Percentiles rank a stretch among this genome's conserved stretches.
Evolutionary conservation across 2,888 invertebrate species (phyloP).

Genomic region (Chironomus riparius): DNA sequence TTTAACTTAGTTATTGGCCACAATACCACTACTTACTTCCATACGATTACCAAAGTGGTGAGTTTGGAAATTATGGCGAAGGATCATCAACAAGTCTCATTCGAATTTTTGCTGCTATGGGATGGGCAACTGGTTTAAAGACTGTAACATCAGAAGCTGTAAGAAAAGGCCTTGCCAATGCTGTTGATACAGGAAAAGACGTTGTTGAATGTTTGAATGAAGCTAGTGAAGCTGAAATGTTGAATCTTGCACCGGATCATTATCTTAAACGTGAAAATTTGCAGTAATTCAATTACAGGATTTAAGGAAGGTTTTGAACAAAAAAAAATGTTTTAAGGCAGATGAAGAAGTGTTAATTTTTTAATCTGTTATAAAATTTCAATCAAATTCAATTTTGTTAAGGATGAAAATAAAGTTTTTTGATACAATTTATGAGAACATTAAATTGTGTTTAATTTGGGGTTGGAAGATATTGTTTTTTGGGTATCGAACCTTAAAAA

Average conservation of each 20-base stretch:
- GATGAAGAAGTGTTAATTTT: too few species aligned
- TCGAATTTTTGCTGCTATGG: conserved; percentile 59
- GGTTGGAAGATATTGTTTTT: too few species aligned
- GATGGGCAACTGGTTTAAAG: conserved; percentile 52
- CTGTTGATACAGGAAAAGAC: conserved; percentile 48
- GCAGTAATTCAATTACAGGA: conserved; percentile 28
- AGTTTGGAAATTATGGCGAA: conserved; percentile 64
- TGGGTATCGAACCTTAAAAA: too few species aligned
- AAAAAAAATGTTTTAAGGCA: too few species aligned
- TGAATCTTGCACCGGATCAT: conserved; percentile 44
- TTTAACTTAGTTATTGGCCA: conserved; percentile 56
- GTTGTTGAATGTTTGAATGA: conserved; percentile 51
- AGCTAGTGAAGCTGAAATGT: conserved; percentile 39
- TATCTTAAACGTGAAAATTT: conserved; percentile 42
- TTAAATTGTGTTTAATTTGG: too few species aligned
- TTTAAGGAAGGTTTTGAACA: too few species aligned
- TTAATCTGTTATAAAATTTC: too few species aligned
- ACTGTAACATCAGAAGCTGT: conserved; percentile 56
- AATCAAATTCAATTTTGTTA: too few species aligned
- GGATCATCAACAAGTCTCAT: conserved; percentile 61
- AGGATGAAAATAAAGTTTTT: too few species aligned
- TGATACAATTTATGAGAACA: too few species aligned
- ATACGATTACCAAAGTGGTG: conserved; percentile 73
- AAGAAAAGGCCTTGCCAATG: conserved; percentile 52
- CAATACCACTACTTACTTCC: conserved; percentile 72